Conservation (phyloP, 2,797 vertebrate species). For the Clamator glandarius region DNA sequence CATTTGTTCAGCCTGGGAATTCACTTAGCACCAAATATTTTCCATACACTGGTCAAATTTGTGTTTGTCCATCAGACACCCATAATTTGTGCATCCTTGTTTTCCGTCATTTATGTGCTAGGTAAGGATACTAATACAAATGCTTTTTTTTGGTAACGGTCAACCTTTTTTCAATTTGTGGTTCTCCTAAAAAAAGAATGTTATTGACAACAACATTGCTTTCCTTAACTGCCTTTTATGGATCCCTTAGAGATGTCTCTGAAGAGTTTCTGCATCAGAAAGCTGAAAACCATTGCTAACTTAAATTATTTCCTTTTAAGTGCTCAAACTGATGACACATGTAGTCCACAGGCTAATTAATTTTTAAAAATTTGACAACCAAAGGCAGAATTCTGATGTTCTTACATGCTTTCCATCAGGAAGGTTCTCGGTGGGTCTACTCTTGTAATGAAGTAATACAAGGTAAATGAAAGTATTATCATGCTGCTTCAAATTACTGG, state of each 20-base stretch:
- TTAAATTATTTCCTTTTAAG: not conserved
- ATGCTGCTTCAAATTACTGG: not conserved
- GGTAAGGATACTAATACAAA: not conserved
- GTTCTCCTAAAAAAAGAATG: not conserved
- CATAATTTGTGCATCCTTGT: not conserved
- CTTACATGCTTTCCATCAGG: not conserved
- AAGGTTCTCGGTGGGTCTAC: not conserved
- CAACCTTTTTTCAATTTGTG: not conserved
- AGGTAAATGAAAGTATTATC: not conserved
- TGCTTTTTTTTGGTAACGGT: not conserved
- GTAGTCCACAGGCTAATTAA: not conserved
- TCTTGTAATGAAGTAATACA: not conserved
- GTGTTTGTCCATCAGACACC: not conserved
- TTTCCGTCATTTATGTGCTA: not conserved
- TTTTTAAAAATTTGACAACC: not conserved
- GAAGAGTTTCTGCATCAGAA: not conserved
- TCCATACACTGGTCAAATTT: not conserved
- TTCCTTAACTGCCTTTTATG: not conserved
- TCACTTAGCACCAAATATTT: not conserved
- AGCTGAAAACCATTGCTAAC: not conserved
- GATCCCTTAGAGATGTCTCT: not conserved
- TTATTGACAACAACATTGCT: not conserved
- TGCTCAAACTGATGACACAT: not conserved
- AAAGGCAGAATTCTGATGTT: not conserved
- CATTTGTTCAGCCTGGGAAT: not conserved